These are phyloP conservation scores for Hyles lineata DNA, from an alignment of 2,888 invertebrate genomes.

Conservation along the genomic window DNA sequence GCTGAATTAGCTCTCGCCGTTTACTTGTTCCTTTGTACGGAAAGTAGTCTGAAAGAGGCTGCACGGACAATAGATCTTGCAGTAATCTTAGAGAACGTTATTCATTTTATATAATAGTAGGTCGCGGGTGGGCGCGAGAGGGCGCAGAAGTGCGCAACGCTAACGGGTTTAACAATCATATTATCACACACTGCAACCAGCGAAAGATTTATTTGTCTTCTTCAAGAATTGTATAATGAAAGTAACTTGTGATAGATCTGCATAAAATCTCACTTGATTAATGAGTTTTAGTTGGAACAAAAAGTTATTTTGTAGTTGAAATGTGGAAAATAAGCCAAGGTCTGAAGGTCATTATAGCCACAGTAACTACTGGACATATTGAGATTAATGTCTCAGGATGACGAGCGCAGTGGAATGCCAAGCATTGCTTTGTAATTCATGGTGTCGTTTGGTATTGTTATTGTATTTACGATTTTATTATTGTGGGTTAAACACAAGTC, in stretches of 20 bases:
- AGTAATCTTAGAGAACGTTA: conserved; percentile 2
- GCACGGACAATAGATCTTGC: not conserved
- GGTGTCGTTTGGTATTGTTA: too few relatives aligned
- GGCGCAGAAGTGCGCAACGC: not conserved
- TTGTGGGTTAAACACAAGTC: too few relatives aligned
- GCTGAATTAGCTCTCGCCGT: not conserved
- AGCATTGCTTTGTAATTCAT: too few relatives aligned
- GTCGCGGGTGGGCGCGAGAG: not conserved
- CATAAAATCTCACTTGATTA: too few relatives aligned
- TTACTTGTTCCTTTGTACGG: not conserved
- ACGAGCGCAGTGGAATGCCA: too few relatives aligned
- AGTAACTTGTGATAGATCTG: too few relatives aligned
- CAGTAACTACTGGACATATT: too few relatives aligned
- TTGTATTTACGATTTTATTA: too few relatives aligned
- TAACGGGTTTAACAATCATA: not conserved
- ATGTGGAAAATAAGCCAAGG: not conserved
- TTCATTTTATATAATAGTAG: not conserved
- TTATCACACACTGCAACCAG: not conserved
- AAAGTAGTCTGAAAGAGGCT: not conserved
- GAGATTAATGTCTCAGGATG: too few relatives aligned
- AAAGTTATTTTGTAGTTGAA: not conserved
- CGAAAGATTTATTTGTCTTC: not conserved
- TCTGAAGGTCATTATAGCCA: too few relatives aligned
- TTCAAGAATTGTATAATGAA: too few relatives aligned
- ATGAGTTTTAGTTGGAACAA: too few relatives aligned